phyloP scores from a whole-genome alignment of 1,140 invertebrate genomes.

The Streblospio benedicti region DNA sequence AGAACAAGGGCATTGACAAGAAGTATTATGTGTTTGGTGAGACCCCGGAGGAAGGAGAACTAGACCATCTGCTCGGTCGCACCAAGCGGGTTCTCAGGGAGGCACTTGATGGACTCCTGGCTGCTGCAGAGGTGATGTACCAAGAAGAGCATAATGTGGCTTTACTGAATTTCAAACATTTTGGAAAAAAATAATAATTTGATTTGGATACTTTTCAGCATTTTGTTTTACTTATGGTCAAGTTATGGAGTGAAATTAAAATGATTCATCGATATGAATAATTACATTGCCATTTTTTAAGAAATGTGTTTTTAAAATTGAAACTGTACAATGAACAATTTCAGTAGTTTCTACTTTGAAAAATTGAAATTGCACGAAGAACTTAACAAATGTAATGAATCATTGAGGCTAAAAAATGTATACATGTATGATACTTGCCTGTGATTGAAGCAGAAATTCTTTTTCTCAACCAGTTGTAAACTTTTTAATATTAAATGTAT shows the following conservation, averaged over 20 bases:
- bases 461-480: neutral
- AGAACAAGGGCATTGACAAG: too few relatives aligned
- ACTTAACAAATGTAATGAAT: neutral
- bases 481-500: neutral
- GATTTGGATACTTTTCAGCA: neutral
- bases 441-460: neutral
- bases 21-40: slow-evolving; percentile 37
- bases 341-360: neutral
- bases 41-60: slow-evolving; percentile 21
- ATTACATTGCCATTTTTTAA: neutral
- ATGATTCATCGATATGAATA: neutral
- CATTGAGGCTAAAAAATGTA: neutral
- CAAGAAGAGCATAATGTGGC: neutral
- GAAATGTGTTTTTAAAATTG: neutral
- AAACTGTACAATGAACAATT: neutral
- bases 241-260: too few relatives aligned
- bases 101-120: slow-evolving; percentile 36
- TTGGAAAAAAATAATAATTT: neutral
- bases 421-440: too few relatives aligned
- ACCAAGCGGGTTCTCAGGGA: slow-evolving; percentile 32
- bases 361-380: neutral
- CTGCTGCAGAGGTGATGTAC: slow-evolving; percentile 36
- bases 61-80: slow-evolving; percentile 28
- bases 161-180: neutral
- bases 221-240: too few relatives aligned